These are phyloP conservation scores for Dreissena polymorpha DNA, from an alignment of 1,140 invertebrate species.

Conservation along the genomic window DNA sequence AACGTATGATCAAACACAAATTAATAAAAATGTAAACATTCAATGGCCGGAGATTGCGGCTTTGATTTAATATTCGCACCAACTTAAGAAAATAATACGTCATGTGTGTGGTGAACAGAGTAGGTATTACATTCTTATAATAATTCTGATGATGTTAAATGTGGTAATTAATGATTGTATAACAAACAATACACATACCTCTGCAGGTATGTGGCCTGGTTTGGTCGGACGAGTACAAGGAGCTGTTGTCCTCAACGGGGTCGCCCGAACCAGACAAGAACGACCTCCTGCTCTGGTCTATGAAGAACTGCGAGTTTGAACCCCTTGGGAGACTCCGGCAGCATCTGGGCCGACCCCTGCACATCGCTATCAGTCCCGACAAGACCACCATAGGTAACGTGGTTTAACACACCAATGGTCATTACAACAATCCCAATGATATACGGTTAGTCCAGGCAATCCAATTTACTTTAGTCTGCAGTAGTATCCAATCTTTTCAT, in stretches of 20 bases:
- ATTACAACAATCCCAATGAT: not conserved
- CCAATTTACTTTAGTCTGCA: no score
- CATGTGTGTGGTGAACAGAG: not conserved
- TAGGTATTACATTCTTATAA: not conserved
- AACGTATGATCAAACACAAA: no score
- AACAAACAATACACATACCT: not conserved
- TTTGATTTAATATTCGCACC: no score
- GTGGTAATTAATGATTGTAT: not conserved
- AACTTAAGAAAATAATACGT: no score
- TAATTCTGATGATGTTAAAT: not conserved
- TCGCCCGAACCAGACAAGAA: constrained; percentile 42
- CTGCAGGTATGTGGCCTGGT: constrained; percentile 43
- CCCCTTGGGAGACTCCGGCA: constrained; percentile 28
- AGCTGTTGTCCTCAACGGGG: constrained; percentile 32
- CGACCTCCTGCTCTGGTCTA: constrained; percentile 41
- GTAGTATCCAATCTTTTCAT: no score
- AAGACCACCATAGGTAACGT: constrained; percentile 44
- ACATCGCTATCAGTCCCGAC: constrained; percentile 47
- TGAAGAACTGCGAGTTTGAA: constrained; percentile 43
- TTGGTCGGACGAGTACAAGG: constrained; percentile 48
- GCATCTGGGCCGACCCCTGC: constrained; percentile 31
- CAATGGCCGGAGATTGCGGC: no score
- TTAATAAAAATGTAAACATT: no score
- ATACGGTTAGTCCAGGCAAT: no score
- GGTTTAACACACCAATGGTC: no score